phyloP scores from a whole-genome alignment of 2,797 vertebrate genomes.

The Novumbra hubbsi region DNA sequence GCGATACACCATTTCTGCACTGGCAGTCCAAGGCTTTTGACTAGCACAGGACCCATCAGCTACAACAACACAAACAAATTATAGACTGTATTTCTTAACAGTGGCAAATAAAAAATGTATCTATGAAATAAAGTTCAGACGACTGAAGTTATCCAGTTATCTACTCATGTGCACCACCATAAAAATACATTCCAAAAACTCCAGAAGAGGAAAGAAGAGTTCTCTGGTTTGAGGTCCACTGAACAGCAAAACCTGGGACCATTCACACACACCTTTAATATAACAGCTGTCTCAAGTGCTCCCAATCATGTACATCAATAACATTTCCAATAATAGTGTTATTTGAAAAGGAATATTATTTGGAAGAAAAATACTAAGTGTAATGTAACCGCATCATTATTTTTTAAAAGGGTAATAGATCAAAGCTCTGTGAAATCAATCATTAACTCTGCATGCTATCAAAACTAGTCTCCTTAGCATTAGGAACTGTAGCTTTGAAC shows the following conservation, averaged over 20 bases:
- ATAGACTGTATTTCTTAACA: slow-evolving; percentile 38
- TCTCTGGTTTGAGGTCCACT: slow-evolving; percentile 19
- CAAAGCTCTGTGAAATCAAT: slow-evolving; percentile 68
- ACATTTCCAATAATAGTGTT: slow-evolving; percentile 23
- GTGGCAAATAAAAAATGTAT: slow-evolving; percentile 49
- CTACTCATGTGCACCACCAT: slow-evolving; percentile 48
- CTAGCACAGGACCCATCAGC: slow-evolving; percentile 23
- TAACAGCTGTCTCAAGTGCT: slow-evolving; percentile 24
- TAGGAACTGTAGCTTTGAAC: slow-evolving; percentile 38
- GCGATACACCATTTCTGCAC: slow-evolving; percentile 38
- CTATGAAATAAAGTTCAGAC: slow-evolving; percentile 44
- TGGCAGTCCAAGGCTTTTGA: slow-evolving; percentile 22
- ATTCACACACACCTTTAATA: not conserved
- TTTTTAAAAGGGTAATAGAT: slow-evolving; percentile 67
- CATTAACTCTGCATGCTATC: slow-evolving; percentile 68
- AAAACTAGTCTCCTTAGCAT: slow-evolving; percentile 46
- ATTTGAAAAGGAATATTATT: slow-evolving; percentile 51
- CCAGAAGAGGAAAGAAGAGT: slow-evolving; percentile 54
- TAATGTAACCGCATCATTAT: slow-evolving; percentile 61
- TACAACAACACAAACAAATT: slow-evolving; percentile 46
- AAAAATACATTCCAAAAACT: slow-evolving; percentile 37
- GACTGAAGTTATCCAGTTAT: slow-evolving; percentile 38
- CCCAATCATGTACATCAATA: slow-evolving; percentile 22
- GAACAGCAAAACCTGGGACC: not conserved
- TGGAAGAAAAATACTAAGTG: slow-evolving; percentile 56